These are phyloP conservation scores for Salvator merianae DNA, from an alignment of 2,113 vertebrate species.

Conservation along the genomic window DNA sequence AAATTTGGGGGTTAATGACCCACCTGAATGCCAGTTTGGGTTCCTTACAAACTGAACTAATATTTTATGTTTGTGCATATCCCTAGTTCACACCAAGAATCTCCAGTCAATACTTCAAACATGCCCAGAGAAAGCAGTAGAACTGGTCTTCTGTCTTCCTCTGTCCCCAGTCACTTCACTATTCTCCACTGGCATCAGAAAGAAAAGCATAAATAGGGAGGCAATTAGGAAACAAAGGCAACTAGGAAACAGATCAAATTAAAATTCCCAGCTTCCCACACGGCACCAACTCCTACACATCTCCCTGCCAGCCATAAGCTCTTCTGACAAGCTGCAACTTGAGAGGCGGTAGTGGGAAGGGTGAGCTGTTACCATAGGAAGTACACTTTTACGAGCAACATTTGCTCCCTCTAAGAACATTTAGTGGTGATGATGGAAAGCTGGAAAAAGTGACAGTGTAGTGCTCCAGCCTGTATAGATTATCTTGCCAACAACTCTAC, in stretches of 20 bases:
- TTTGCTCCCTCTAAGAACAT: constrained; percentile 23
- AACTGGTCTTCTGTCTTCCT: not conserved
- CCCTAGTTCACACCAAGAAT: no score
- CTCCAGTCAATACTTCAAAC: no score
- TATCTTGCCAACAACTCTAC: not conserved
- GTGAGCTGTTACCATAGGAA: not conserved
- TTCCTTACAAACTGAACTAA: no score
- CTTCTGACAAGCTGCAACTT: constrained; percentile 7
- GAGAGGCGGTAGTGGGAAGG: constrained; percentile 14
- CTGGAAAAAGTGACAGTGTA: constrained; percentile 20
- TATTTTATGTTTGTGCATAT: no score
- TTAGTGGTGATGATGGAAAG: constrained; percentile 26
- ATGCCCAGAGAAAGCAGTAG: no score
- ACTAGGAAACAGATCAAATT: not conserved
- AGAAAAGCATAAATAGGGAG: not conserved
- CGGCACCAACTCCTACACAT: not conserved
- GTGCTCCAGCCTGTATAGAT: not conserved
- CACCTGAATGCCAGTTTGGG: no score
- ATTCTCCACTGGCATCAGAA: not conserved
- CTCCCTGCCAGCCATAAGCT: not conserved
- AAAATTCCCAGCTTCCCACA: constrained; percentile 28
- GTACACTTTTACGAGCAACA: not conserved
- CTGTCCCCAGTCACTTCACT: not conserved
- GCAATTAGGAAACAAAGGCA: not conserved
- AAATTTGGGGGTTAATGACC: no score